phyloP scores from a whole-genome alignment of 1,140 invertebrate genomes.

The Calosoma granatense region DNA sequence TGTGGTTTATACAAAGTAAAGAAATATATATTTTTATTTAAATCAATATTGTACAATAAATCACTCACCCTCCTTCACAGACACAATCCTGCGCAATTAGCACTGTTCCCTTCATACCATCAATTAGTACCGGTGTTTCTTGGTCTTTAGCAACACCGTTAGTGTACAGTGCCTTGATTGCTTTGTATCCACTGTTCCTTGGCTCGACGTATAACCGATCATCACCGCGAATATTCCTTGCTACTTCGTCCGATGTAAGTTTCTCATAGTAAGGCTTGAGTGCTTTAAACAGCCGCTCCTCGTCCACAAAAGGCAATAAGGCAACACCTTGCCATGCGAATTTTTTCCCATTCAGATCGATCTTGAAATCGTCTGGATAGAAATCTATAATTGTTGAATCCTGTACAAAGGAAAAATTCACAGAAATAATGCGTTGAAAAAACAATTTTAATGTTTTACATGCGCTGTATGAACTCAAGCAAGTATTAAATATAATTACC shows the following conservation, averaged over 20 bases:
- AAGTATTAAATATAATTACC: conserved; percentile 43
- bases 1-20: too few species aligned
- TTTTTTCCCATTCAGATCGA: conserved; percentile 98
- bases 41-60: conserved; percentile 4
- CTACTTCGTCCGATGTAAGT: conserved; percentile 72
- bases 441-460: conserved; percentile 18
- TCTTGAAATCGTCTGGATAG: conserved; percentile 97
- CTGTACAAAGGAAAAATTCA: too few species aligned
- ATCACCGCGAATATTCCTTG: conserved; percentile 60
- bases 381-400: conserved; percentile 96
- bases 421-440: too few species aligned
- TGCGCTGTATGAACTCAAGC: background rate
- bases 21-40: too few species aligned
- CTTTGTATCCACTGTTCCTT: conserved; percentile 55
- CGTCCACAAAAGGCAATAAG: conserved; percentile 95
- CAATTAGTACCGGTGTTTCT: conserved; percentile 44
- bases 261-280: conserved; percentile 68
- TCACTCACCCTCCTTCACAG: conserved; percentile 48
- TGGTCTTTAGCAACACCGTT: conserved; percentile 37
- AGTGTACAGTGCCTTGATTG: conserved; percentile 59
- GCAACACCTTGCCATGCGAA: conserved; percentile 99
- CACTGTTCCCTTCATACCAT: conserved; percentile 66
- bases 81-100: conserved; percentile 59
- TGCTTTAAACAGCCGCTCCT: conserved; percentile 80
- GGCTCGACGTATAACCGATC: conserved; percentile 70